Evolutionary conservation across 2,888 invertebrate genomes (phyloP).

Genomic region (Diarsia dahlii): DNA sequence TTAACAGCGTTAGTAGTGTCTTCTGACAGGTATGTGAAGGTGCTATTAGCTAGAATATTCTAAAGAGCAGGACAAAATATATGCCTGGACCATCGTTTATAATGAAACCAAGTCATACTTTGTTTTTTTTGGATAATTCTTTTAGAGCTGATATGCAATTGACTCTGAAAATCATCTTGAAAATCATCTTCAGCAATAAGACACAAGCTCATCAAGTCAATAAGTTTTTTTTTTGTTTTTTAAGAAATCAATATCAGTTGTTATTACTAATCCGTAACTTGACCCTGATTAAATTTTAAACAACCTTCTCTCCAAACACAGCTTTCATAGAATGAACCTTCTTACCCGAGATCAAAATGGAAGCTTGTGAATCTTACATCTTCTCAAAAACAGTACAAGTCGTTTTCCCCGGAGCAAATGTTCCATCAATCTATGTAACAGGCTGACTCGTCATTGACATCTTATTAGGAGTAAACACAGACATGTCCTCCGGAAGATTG

Average conservation of each 20-base stretch:
- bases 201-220: background rate
- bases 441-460: constrained; percentile 72
- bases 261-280: background rate
- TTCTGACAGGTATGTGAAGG: background rate
- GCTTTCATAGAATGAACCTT: background rate
- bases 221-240: no score
- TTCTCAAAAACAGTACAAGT: constrained; percentile 35
- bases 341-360: background rate
- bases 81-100: background rate
- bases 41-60: background rate
- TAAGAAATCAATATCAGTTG: background rate
- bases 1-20: background rate
- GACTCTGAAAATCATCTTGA: background rate
- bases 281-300: background rate
- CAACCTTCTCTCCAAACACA: background rate
- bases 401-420: constrained; percentile 45
- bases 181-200: no score
- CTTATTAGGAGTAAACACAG: constrained; percentile 71
- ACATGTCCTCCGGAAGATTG: constrained; percentile 61
- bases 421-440: constrained; percentile 73
- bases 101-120: background rate
- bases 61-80: background rate
- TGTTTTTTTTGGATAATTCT: background rate
- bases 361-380: constrained; percentile 4
- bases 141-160: background rate